Evolutionary conservation across 64 coral and sea anemone species (phyloP), one percentile per base, ranked within the genome.

Genomic region (Trachythela sp.): DNA sequence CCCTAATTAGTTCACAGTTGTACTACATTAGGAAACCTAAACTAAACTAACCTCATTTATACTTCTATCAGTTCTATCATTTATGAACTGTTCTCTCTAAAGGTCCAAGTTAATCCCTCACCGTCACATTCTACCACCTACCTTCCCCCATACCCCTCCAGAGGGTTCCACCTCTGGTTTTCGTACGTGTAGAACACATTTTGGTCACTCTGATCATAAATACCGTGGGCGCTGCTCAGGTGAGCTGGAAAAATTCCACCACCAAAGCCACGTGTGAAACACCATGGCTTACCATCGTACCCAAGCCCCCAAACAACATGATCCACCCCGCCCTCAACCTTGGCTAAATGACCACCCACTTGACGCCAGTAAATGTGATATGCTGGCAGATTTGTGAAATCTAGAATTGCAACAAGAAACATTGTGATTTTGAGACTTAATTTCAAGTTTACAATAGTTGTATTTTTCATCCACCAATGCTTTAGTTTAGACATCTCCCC

Each of bases 111-210:
- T 26, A 22, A 39, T 39, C 72, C 39, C 13, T 39, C 4, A 45
- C 11, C 11, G 42, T n/a, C 56, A 9, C 24, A 64, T 64, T 11
- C 30, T 49, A 58, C n/a, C 29, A 13, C 89, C 71, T 48, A 99
- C 96, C 96, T 94, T 84, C 92, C 93, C 10, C 93, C 94, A 84
- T 84, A 99, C 31, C 93, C 93, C 70, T 93, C 89, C 15, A 95
- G 54, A 38, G 96, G 96, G 40, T 95, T 94, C 96, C 96, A 99
- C 14, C 96, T 89, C 70, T 99, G 96, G 50, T 99, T 99, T 70
- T 99, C 96, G 33, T 95, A 99, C 2, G 94, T 93, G 85, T 89
- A 86, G 26, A 93, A 89, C 13, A 90, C 88, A 45, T 99, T 91
- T 40, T 89, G 92, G 75, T 99, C 96, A 34, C 92, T 91, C 41